These are phyloP conservation scores for Typhlichthys subterraneus DNA, from an alignment of 2,797 vertebrate genomes.

Conservation along the genomic window DNA sequence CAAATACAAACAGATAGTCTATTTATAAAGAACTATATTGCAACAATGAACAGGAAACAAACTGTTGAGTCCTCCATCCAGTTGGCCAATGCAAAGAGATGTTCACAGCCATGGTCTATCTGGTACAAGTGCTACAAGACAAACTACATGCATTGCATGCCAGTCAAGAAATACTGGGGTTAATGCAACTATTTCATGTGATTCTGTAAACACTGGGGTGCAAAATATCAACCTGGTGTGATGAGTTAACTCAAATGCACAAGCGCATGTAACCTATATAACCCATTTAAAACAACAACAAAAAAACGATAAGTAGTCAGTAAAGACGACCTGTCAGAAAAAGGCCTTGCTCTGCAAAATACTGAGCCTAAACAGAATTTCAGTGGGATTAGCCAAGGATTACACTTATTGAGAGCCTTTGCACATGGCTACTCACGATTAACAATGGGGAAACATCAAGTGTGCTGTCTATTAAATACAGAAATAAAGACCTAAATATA, in stretches of 20 bases:
- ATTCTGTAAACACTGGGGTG: constrained; percentile 41
- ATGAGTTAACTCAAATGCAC: constrained; percentile 22
- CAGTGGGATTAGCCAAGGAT: constrained; percentile 52
- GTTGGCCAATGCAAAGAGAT: constrained; percentile 49
- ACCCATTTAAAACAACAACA: not conserved
- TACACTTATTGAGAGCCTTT: constrained; percentile 30
- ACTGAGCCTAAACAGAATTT: constrained; percentile 35
- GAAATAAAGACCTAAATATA: too few species aligned
- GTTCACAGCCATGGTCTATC: constrained; percentile 49
- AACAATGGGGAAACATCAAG: constrained; percentile 11
- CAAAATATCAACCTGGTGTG: constrained; percentile 47
- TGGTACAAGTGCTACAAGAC: constrained; percentile 32
- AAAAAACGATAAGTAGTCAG: constrained; percentile 16
- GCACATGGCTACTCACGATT: constrained; percentile 43
- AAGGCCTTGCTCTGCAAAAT: constrained; percentile 9
- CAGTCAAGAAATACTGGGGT: constrained; percentile 44
- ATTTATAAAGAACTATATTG: constrained; percentile 18
- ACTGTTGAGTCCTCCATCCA: constrained; percentile 46
- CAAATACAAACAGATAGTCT: constrained; percentile 39
- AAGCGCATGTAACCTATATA: not conserved
- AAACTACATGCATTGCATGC: constrained; percentile 51
- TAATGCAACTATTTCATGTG: constrained; percentile 58
- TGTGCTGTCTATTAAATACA: not conserved
- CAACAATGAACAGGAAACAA: constrained; percentile 52
- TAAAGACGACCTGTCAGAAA: not conserved